These are phyloP conservation scores for Ptychoptera contaminata DNA, from an alignment of 2,888 invertebrate genomes.

Conservation along the genomic window DNA sequence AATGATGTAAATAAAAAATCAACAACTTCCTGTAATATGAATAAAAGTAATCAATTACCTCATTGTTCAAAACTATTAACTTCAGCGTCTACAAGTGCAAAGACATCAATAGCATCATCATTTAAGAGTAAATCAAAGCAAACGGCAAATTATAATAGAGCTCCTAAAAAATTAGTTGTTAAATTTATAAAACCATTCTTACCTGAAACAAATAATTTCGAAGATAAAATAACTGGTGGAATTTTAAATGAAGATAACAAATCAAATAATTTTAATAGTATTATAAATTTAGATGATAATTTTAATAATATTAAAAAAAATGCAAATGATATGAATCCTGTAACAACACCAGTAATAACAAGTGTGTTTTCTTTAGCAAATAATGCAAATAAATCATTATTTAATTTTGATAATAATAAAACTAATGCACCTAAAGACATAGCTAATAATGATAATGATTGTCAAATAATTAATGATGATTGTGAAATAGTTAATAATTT, in stretches of 20 bases:
- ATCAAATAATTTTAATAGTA: neutral
- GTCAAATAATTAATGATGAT: no score
- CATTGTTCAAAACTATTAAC: neutral
- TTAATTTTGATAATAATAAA: no score
- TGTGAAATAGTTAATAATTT: no score
- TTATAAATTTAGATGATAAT: neutral
- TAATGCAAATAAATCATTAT: no score
- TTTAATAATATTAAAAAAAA: neutral
- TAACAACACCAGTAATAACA: no score
- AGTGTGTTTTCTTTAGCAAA: no score
- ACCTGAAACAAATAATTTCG: neutral
- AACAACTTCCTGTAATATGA: no score
- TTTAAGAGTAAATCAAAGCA: neutral
- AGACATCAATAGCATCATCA: neutral
- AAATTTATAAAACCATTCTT: constrained; percentile 21
- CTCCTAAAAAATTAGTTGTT: constrained; percentile 26
- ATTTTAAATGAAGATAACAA: neutral
- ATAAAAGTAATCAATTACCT: no score
- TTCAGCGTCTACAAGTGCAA: neutral
- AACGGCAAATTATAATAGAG: constrained; percentile 15
- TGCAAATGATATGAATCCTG: neutral
- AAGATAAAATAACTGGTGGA: neutral
- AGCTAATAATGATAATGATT: no score
- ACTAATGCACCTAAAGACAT: no score
- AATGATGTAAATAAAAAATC: no score